A percentile compares a stretch with the other conserved stretches of the same genome.
phyloP scores from a whole-genome alignment of 2,888 invertebrate species.

The Harpalus rufipes region DNA sequence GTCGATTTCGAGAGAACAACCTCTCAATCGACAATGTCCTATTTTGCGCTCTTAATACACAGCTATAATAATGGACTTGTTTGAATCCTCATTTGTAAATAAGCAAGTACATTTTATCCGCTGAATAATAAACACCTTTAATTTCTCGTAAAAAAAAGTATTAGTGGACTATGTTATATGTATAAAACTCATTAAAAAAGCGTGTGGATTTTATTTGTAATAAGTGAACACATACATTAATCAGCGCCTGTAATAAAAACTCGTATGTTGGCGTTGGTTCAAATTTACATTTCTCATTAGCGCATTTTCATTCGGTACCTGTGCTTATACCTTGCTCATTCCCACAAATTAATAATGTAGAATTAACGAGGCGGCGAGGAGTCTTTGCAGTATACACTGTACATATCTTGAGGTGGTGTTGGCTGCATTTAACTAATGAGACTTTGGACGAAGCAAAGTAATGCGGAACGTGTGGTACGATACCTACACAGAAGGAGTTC shows the following conservation, averaged over 20 bases:
- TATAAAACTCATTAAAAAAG: background rate
- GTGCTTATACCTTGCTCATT: background rate
- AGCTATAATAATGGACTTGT: no score
- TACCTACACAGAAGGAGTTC: background rate
- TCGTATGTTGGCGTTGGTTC: background rate
- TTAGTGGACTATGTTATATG: no score
- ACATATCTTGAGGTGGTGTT: background rate
- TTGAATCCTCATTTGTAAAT: no score
- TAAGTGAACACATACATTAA: background rate
- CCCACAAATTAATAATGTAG: slow-evolving; percentile 5
- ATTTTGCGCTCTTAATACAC: no score
- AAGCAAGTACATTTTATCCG: no score
- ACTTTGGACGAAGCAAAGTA: background rate
- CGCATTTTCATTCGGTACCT: no score
- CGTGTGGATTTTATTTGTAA: background rate
- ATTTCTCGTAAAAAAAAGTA: no score
- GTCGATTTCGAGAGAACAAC: no score
- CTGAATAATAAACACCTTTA: no score
- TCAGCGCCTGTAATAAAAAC: background rate
- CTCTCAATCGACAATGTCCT: no score
- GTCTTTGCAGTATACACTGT: background rate
- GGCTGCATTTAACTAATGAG: background rate
- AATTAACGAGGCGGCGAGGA: background rate
- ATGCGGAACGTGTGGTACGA: background rate
- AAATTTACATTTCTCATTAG: slow-evolving; percentile 6